A percentile compares a stretch with the other conserved stretches of the same genome.
These are phyloP conservation scores for Sebastes umbrosus DNA, from an alignment of 2,797 vertebrate species.

Conservation along the genomic window DNA sequence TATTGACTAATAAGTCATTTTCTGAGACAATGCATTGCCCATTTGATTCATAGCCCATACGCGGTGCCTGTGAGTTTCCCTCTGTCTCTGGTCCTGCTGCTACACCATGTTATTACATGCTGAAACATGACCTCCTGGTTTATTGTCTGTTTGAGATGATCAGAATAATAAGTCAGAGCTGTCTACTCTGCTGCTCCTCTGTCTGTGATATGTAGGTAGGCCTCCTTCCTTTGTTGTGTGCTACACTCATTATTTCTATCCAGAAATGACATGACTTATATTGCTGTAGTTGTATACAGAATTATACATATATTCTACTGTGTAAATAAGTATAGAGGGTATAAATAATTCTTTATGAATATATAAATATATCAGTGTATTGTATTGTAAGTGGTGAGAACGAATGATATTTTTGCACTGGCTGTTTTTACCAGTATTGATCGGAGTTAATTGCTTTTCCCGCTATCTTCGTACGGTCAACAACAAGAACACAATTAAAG, in stretches of 20 bases:
- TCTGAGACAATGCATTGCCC: slow-evolving; percentile 70
- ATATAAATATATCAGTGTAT: background rate
- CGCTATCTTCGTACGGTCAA: slow-evolving; percentile 61
- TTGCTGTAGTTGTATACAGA: background rate
- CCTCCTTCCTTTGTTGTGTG: slow-evolving; percentile 37
- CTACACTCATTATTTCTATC: slow-evolving; percentile 17
- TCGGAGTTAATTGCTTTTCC: slow-evolving; percentile 67
- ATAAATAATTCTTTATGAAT: background rate
- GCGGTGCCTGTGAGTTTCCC: slow-evolving; percentile 58
- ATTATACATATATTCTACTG: background rate
- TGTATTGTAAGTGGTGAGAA: background rate
- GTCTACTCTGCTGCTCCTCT: slow-evolving; percentile 63
- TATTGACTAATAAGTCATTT: slow-evolving; percentile 85
- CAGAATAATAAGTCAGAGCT: slow-evolving; percentile 81
- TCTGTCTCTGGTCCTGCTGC: slow-evolving; percentile 71
- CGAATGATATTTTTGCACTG: slow-evolving; percentile 45
- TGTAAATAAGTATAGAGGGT: background rate
- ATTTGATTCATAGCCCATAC: slow-evolving; percentile 79
- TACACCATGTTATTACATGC: slow-evolving; percentile 73
- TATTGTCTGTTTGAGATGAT: slow-evolving; percentile 83
- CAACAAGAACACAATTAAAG: slow-evolving; percentile 68
- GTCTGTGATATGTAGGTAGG: slow-evolving; percentile 60
- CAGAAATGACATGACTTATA: slow-evolving; percentile 21
- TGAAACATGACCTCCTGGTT: slow-evolving; percentile 78
- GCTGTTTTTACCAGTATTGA: slow-evolving; percentile 59